phyloP scores from a whole-genome alignment of 2,797 vertebrate genomes.

The Gambelia wislizenii region DNA sequence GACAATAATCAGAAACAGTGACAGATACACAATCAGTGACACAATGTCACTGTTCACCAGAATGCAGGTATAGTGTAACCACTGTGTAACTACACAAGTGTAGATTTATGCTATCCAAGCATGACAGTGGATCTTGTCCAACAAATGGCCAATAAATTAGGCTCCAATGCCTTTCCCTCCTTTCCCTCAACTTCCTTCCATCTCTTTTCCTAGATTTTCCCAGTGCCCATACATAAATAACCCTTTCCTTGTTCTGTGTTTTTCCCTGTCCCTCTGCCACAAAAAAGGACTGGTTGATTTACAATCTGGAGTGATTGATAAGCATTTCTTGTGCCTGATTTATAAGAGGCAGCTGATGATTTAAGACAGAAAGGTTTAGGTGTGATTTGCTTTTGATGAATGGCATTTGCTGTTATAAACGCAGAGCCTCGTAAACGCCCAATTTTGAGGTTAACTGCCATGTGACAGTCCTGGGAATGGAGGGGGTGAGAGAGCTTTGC shows the following conservation, averaged over 20 bases:
- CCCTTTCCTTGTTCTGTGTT: constrained; percentile 14
- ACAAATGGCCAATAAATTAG: constrained; percentile 26
- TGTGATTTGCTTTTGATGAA: constrained; percentile 62
- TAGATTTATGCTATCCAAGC: too few species aligned
- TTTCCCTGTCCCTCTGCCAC: background rate
- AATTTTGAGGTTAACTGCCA: constrained; percentile 52
- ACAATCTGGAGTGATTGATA: constrained; percentile 32
- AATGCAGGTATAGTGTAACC: too few species aligned
- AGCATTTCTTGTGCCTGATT: constrained; percentile 30
- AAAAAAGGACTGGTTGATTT: background rate
- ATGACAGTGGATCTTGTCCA: background rate
- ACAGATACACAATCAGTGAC: too few species aligned
- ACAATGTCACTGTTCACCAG: too few species aligned
- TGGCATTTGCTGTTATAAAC: constrained; percentile 38
- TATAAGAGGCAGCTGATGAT: constrained; percentile 43
- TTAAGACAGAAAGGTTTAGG: constrained; percentile 62
- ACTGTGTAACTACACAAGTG: too few species aligned
- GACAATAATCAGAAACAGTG: too few species aligned
- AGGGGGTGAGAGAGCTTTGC: background rate
- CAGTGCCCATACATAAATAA: background rate
- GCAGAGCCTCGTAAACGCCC: constrained; percentile 43
- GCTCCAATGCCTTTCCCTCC: constrained; percentile 26
- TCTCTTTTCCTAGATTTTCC: background rate
- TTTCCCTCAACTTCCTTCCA: background rate
- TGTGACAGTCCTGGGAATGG: constrained; percentile 35